phyloP scores from a whole-genome alignment of 2,113 vertebrate genomes.

The Dasypus novemcinctus region DNA sequence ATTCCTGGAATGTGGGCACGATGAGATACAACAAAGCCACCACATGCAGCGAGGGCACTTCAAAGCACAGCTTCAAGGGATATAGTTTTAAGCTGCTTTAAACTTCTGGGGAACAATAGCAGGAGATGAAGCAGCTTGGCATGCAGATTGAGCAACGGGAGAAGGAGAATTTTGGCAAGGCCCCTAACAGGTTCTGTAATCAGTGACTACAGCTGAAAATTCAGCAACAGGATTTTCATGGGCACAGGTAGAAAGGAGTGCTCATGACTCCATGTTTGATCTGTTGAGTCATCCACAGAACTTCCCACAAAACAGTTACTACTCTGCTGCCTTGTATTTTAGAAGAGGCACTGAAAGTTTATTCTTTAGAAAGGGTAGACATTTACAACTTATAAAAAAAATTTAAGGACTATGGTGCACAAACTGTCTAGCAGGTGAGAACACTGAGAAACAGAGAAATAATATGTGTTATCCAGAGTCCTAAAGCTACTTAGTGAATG shows the following conservation, averaged over 20 bases:
- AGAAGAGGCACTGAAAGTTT: not conserved
- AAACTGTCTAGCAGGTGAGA: not conserved
- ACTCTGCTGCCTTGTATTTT: not conserved
- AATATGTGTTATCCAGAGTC: not conserved
- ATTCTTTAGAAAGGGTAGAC: not conserved
- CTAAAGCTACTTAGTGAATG: not conserved
- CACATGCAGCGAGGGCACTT: slow-evolving; percentile 5
- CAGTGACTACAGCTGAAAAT: not conserved
- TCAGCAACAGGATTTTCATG: not conserved
- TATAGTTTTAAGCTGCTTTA: not conserved
- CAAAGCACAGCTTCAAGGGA: slow-evolving; percentile 47
- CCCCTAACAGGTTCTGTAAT: not conserved
- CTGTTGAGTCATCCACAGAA: not conserved
- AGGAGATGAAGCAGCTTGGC: not conserved
- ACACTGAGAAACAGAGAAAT: not conserved
- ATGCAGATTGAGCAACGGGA: not conserved
- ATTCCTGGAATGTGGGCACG: not conserved
- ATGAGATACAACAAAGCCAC: not conserved
- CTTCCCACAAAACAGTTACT: not conserved
- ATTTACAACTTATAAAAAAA: not conserved
- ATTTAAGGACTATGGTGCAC: not conserved
- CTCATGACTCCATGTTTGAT: not conserved
- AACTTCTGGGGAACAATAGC: slow-evolving; percentile 37
- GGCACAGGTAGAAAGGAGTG: not conserved
- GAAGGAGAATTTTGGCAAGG: slow-evolving; percentile 21